Evolutionary conservation across 2,113 vertebrate species (phyloP), one percentile per base, ranked within the genome.

Genomic region (Passer domesticus): DNA sequence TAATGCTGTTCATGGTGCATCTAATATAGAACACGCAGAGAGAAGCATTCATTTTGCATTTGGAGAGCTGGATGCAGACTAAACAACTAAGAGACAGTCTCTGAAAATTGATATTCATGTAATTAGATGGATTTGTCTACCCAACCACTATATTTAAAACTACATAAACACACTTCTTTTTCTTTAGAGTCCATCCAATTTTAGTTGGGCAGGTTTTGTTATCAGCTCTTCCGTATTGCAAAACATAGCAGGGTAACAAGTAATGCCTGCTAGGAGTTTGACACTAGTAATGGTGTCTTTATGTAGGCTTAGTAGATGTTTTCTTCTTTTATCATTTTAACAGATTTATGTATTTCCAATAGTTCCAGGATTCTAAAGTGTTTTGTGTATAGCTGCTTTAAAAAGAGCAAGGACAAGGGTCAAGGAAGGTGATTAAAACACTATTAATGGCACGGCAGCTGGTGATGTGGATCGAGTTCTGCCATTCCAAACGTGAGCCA

Each of bases 1-100:
- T 39, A 98, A 98, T 64, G 96, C 96, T 75, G 95, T 97, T 85
- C 96, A 97, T 4, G 97, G 97, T 41, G 69, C 97, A 59, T 95
- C 97, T 47, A 63, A 17, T 77, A 4, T 1, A 78, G 81, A 96
- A 50, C 90, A 97, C 0, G 97, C 97, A 31, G 3, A 33, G 74
- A 7, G 73, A 47, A 95, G 37, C 46, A 97, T 97, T 62, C 18
- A 73, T 4, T 96, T 70, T 0, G 13, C 58, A 21, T 97, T 97
- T 96, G 97, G 97, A 66, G 96, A 97, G 46, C 33, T 96, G 31
- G 56, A 94, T 87, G 70, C 83, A 81, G 85, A 87, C 6, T 91
- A 74, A 95, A 75, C 23, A 75, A 81, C 62, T 79, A 70, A 77
- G 16, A 75, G 33, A 9, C 31, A 62, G 24, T 56, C 11, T 75